Evolutionary conservation across 2,113 vertebrate species (phyloP), one percentile per base, ranked within the genome.

Genomic region (Amblyopsis rosae): DNA sequence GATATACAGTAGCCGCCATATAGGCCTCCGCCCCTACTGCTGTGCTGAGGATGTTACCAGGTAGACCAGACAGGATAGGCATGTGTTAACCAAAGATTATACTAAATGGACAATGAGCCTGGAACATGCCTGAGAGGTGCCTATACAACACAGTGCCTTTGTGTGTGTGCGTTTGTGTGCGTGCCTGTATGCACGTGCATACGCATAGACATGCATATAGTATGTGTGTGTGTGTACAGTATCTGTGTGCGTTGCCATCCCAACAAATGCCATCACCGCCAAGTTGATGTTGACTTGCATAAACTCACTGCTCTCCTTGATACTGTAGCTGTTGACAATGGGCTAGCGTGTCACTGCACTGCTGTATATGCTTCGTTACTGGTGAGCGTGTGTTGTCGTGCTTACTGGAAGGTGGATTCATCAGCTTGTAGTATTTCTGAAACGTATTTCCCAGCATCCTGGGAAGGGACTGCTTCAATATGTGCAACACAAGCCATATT

Each of bases 31-130:
- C 55, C 57, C 64, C 63, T 68, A 17, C 58, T 56, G 53, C 46
- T 75, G 53, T 41, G 58, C 49, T n/a, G n/a, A n/a, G 79, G 55
- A 77, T 67, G 64, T 58, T n/a, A n/a, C n/a, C n/a, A n/a, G 74
- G 65, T 79, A 83, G 75, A 86, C 76, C 77, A 70, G 70, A 80
- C 67, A 9, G 4, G 17, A 56, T 6, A 81, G 77, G 73, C 70
- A 81, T 75, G 73, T 72, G 63, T 69, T 70, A 75, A 70, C 64
- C 69, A 46, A 83, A 83, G 81, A 78, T 77, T 78, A 81, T 69
- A 62, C 32, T 78, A 79, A 67, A 62, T 19, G 72, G 76, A 67
- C 84, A 81, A 80, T 81, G 78, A 69, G 76, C 76, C 80, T 45
- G 1, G 2, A 82, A 75, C 60, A 19, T 71, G 66, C 67, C 74